Base-by-base conservation (phyloP, 2,113 vertebrate genomes). In the Lophius piscatorius region DNA sequence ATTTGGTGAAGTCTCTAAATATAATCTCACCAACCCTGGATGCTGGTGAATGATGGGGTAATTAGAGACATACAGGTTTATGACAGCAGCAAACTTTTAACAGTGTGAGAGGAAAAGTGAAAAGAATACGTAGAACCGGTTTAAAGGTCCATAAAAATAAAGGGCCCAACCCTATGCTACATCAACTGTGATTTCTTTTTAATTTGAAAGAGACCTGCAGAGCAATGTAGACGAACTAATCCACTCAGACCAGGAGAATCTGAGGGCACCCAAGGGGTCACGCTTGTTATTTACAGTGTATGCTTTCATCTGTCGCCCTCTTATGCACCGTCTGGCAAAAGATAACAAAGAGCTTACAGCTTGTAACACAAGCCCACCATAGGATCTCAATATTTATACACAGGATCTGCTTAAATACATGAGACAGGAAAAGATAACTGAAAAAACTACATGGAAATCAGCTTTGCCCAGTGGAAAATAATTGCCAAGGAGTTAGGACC, bases 181-280 rank as follows among this genome's bases (percentile, higher is more conserved):
- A 17, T 2, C 24, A 28, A 40, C 16, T 10, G 18, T 63, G 16
- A 14, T 42, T 22, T 50, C 39, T 17, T 28, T 40, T 68, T 34
- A 20, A 33, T 50, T 12, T 49, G 14, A 39, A 24, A 65, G 23
- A 6, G 26, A 78, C 46, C 44, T 18, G 28, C 31, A 46, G 38
- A 62, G 36, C 36, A 54, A 54, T 20, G 29, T 46, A 63, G 22
- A 62, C 67, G 40, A 66, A 59, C 74, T 60, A 70, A 79, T 78
- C 58, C 44, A 73, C 36, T 68, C 62, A 65, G 51, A 67, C 70
- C 46, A 65, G 65, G 28, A 78, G 56, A 70, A 51, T 58, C 57
- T 63, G 12, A 56, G 48, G 52, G 46, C 39, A 34, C 38, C 36
- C 14, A 18, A 50, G 56, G 50, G 67, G 54, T 80, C 70, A 68